Evolutionary conservation across 2,113 vertebrate species (phyloP), one percentile per base, ranked within the genome.

Genomic region (Marmota flaviventris): DNA sequence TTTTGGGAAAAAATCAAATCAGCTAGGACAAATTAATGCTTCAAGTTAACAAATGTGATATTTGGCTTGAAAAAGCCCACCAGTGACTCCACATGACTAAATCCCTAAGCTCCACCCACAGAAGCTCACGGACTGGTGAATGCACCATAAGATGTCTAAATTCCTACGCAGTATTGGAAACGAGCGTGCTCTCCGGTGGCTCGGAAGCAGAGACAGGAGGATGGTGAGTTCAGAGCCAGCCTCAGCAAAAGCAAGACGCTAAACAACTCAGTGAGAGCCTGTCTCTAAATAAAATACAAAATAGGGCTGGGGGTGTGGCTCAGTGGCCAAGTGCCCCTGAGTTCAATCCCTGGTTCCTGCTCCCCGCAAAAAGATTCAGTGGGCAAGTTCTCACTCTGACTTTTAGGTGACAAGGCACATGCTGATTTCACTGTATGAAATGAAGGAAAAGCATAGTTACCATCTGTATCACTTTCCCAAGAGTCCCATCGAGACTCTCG

Each of bases 381-480:
- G 10, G 17, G 7, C 42, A 78, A 56, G 25, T n/a, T 16, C 29
- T 45, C 27, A 13, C 45, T 53, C 29, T 45, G n/a, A 20, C 56
- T 77, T 85, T 42, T 24, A 29, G 61, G n/a, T 65, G 37, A 58
- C 0, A 4, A 67, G 8, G 27, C 11, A 17, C 1, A 81, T n/a
- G 61, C 2, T 58, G 45, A 67, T 83, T 34, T 87, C 39, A 75
- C 14, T 3, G 20, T 25, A 83, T 7, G 29, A 85, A 96, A 88
- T 17, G 8, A 53, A 92, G 94, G 37, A 1, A 86, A 76, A 32
- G 39, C 29, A 6, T 2, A 89, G 27, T 99, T 98, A 99, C 99
- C 99, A 99, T 99, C 98, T 99, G 99, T 97, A 99, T 99, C 78
- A 99, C 93, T 81, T 98, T 99, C 95, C 99, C 99, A 1, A 97